phyloP scores from a whole-genome alignment of 2,888 invertebrate genomes.

The Sesamia inferens region DNA sequence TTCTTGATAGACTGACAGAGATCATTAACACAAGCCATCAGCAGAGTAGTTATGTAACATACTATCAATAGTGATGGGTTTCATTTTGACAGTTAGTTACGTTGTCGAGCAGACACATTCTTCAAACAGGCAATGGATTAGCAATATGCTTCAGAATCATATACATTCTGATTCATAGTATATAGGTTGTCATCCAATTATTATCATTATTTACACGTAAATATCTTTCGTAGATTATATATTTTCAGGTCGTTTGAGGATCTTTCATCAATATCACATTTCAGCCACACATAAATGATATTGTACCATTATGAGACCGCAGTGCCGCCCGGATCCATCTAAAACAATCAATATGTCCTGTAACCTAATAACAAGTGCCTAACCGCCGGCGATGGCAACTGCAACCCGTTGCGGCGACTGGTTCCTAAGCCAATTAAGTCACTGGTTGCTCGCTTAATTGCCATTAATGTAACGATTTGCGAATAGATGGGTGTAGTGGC shows the following conservation, averaged over 20 bases:
- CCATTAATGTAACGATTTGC: conserved; percentile 54
- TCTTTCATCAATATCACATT: neutral
- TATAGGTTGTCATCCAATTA: too few species aligned
- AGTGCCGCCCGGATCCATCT: conserved; percentile 4
- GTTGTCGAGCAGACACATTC: too few species aligned
- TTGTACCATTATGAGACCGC: neutral
- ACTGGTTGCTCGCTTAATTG: conserved; percentile 57
- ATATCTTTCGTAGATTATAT: too few species aligned
- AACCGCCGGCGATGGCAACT: conserved; percentile 39
- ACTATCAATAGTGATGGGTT: too few species aligned
- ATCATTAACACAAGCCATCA: neutral
- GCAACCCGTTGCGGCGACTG: conserved; percentile 48
- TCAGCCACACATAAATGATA: neutral
- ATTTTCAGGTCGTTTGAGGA: too few species aligned
- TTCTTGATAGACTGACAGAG: too few species aligned
- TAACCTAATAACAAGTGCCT: conserved; percentile 47
- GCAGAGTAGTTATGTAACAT: too few species aligned
- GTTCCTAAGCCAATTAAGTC: conserved; percentile 60
- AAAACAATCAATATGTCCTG: conserved; percentile 47
- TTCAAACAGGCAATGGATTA: too few species aligned
- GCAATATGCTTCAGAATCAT: too few species aligned
- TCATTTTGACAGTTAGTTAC: too few species aligned
- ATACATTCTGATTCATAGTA: too few species aligned
- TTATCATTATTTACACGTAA: too few species aligned
- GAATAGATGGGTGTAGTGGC: conserved; percentile 27